Evolutionary conservation across 2,797 vertebrate species (phyloP).

Genomic region (Takifugu ocellatus): DNA sequence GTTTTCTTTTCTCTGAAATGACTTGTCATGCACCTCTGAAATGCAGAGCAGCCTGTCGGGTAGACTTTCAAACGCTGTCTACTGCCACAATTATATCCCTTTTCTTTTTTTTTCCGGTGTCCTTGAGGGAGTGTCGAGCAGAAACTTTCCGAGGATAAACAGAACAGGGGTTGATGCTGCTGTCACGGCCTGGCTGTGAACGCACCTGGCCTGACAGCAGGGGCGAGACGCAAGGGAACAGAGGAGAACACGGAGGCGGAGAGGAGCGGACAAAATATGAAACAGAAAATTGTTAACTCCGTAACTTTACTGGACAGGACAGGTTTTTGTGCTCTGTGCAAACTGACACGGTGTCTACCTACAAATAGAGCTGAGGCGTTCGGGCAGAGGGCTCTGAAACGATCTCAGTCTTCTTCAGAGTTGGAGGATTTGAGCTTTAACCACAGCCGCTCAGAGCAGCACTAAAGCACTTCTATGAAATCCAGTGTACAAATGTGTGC

Average conservation of each 20-base stretch:
- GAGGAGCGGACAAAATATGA: constrained; percentile 3
- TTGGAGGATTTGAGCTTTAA: constrained; percentile 4
- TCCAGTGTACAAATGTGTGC: background rate
- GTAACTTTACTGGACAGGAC: too few relatives aligned
- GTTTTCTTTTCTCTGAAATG: too few relatives aligned
- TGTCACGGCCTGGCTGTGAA: constrained; percentile 29
- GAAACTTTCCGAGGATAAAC: constrained; percentile 24
- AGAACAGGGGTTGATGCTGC: constrained; percentile 18
- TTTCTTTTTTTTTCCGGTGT: constrained; percentile 6
- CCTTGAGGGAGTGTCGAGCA: constrained; percentile 34
- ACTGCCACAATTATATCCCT: background rate
- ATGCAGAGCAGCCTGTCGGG: background rate
- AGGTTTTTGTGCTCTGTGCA: background rate
- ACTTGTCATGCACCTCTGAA: background rate
- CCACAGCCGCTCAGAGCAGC: background rate
- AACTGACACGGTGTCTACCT: too few relatives aligned
- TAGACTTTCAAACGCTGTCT: background rate
- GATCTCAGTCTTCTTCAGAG: constrained; percentile 9
- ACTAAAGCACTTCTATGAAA: constrained; percentile 11
- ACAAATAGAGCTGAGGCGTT: constrained; percentile 1
- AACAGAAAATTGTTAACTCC: background rate
- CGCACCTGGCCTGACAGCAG: background rate
- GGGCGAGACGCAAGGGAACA: constrained; percentile 4
- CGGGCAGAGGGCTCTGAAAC: constrained; percentile 2
- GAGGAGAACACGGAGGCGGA: background rate